These are phyloP conservation scores for Aethina tumida DNA, from an alignment of 1,140 invertebrate species.

Conservation along the genomic window DNA sequence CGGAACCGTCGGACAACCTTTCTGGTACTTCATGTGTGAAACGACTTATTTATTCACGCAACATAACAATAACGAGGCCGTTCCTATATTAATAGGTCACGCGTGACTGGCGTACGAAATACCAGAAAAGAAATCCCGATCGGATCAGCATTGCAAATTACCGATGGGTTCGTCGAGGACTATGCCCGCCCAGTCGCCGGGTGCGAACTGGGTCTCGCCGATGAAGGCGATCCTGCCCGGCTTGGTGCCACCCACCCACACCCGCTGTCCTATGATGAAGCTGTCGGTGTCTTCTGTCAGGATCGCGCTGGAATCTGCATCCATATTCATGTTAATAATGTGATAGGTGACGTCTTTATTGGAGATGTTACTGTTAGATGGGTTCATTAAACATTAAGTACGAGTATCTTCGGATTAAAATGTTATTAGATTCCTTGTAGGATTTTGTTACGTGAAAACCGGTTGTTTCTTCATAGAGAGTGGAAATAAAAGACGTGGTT, in stretches of 20 bases:
- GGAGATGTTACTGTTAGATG: neutral
- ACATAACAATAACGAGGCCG: neutral
- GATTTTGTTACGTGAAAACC: slow-evolving; percentile 3
- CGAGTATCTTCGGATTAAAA: neutral
- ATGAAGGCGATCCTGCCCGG: slow-evolving; percentile 92
- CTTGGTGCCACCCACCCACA: slow-evolving; percentile 94
- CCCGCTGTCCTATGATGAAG: slow-evolving; percentile 89
- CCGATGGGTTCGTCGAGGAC: slow-evolving; percentile 90
- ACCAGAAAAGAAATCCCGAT: neutral
- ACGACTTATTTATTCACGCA: neutral
- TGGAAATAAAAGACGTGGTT: neutral
- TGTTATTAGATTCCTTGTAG: neutral
- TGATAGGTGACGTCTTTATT: neutral
- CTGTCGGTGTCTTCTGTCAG: slow-evolving; percentile 86
- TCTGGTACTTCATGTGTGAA: slow-evolving; percentile 1
- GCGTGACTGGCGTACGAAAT: too few species aligned
- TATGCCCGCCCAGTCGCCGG: slow-evolving; percentile 94
- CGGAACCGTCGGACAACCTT: neutral
- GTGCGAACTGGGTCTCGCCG: slow-evolving; percentile 94
- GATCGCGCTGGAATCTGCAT: slow-evolving; percentile 68
- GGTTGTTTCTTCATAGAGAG: too few species aligned
- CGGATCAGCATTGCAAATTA: slow-evolving; percentile 24
- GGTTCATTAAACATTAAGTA: neutral
- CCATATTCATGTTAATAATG: slow-evolving; percentile 4
- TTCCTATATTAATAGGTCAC: too few species aligned